These are phyloP conservation scores for Cantharis lateralis DNA, from an alignment of 2,888 invertebrate genomes.

Conservation along the genomic window DNA sequence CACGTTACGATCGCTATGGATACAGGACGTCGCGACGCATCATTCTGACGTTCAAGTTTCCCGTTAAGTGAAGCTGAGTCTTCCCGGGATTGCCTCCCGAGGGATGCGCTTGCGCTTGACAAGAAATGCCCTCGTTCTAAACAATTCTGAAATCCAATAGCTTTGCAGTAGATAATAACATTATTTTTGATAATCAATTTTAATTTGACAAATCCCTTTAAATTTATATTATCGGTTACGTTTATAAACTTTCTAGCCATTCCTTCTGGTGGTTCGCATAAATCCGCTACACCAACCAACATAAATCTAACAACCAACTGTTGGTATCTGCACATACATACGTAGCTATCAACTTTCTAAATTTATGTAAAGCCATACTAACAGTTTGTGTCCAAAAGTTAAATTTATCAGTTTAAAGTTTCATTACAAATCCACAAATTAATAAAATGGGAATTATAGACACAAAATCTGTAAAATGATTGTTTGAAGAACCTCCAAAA, in stretches of 20 bases:
- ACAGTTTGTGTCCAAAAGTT: neutral
- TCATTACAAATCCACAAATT: neutral
- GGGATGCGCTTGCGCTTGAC: slow-evolving; percentile 37
- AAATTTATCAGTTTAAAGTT: neutral
- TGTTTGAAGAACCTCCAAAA: neutral
- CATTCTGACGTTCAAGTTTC: slow-evolving; percentile 30
- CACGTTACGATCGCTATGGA: slow-evolving; percentile 11
- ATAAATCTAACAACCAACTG: neutral
- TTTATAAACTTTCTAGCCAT: neutral
- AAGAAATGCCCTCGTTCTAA: slow-evolving; percentile 27
- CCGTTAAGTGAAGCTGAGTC: slow-evolving; percentile 41
- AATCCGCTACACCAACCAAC: neutral
- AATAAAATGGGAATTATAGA: neutral
- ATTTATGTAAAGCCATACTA: neutral
- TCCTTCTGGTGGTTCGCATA: neutral
- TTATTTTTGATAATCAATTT: slow-evolving; percentile 1
- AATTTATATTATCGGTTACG: neutral
- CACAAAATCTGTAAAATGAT: neutral
- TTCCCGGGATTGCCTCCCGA: slow-evolving; percentile 41
- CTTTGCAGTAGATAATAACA: neutral
- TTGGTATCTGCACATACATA: neutral
- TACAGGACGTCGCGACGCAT: slow-evolving; percentile 28
- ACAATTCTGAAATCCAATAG: slow-evolving; percentile 18
- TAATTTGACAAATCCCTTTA: neutral
- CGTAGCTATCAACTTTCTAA: neutral